Conservation (phyloP, 2,888 invertebrate species). For the Ectemnius continuus region DNA sequence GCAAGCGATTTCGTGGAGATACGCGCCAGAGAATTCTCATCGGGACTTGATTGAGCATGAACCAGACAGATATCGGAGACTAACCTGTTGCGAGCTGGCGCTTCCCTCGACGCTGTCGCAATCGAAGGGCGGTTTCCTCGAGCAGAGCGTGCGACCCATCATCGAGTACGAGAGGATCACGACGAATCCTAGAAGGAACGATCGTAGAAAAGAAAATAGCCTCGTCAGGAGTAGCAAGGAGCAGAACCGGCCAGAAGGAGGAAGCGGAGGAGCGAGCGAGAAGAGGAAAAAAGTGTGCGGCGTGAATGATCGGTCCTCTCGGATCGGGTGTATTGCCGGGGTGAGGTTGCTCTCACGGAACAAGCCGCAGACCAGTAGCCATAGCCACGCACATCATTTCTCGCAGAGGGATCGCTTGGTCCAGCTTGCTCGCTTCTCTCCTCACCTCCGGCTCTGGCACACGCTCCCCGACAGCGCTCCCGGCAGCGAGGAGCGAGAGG, state of each 20-base stretch:
- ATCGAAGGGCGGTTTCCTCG: conserved; percentile 85
- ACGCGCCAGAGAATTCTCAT: too few species aligned
- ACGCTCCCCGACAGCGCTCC: too few species aligned
- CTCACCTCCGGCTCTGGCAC: not conserved
- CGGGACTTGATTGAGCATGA: not conserved
- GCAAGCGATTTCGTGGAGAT: not conserved
- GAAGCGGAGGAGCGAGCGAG: conserved; percentile 4
- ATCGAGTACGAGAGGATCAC: conserved; percentile 84
- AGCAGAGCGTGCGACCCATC: conserved; percentile 86
- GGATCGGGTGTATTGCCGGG: not conserved
- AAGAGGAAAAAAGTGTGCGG: not conserved
- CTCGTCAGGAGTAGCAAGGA: not conserved
- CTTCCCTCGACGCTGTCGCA: conserved; percentile 81
- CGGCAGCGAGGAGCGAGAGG: not conserved
- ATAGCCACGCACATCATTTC: too few species aligned
- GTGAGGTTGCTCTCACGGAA: too few species aligned
- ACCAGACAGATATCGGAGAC: conserved; percentile 1
- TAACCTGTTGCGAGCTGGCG: conserved; percentile 84
- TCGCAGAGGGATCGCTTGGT: too few species aligned
- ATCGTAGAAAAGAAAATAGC: not conserved
- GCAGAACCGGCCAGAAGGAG: too few species aligned
- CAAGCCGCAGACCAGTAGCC: too few species aligned
- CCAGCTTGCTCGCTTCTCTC: not conserved
- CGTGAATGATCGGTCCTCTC: not conserved
- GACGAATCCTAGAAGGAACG: conserved; percentile 80